These are phyloP conservation scores for Emydocephalus ijimae DNA, from an alignment of 2,113 vertebrate genomes.

Conservation along the genomic window DNA sequence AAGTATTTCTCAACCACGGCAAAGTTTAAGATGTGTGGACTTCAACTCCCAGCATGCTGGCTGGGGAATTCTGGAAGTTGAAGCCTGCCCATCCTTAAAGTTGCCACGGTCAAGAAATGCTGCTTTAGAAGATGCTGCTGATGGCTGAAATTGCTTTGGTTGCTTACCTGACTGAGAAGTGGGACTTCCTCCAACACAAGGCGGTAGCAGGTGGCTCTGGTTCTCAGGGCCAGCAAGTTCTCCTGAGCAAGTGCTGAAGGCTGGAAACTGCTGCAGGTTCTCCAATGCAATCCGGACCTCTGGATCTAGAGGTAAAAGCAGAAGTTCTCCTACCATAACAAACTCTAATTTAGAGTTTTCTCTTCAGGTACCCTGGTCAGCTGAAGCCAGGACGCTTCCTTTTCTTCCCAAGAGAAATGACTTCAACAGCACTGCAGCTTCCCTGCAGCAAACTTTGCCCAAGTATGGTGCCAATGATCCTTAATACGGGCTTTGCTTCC, in stretches of 20 bases:
- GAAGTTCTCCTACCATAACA: not conserved
- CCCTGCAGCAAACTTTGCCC: not conserved
- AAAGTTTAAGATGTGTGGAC: not conserved
- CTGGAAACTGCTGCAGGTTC: slow-evolving; percentile 96
- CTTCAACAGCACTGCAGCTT: slow-evolving; percentile 25
- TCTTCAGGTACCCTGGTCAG: not conserved
- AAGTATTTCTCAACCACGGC: not conserved
- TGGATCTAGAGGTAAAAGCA: slow-evolving; percentile 76
- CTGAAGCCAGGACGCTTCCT: not conserved
- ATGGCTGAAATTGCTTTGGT: not conserved
- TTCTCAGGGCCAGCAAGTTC: slow-evolving; percentile 71
- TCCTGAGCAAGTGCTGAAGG: slow-evolving; percentile 77
- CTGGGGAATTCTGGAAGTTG: not conserved
- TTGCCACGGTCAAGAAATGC: not conserved
- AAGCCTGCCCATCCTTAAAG: not conserved
- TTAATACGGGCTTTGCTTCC: not conserved
- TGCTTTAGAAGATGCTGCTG: not conserved
- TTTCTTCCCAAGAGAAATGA: slow-evolving; percentile 13
- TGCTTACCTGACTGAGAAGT: slow-evolving; percentile 69
- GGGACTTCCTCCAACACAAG: slow-evolving; percentile 69
- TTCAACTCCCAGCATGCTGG: not conserved
- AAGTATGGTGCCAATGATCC: not conserved
- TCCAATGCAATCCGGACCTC: slow-evolving; percentile 96
- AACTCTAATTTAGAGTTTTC: too few relatives aligned
- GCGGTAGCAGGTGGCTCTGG: slow-evolving; percentile 61